Evolutionary conservation across 2,888 invertebrate genomes (phyloP), one percentile per base, ranked within the genome.

Genomic region (Meteorus colon): DNA sequence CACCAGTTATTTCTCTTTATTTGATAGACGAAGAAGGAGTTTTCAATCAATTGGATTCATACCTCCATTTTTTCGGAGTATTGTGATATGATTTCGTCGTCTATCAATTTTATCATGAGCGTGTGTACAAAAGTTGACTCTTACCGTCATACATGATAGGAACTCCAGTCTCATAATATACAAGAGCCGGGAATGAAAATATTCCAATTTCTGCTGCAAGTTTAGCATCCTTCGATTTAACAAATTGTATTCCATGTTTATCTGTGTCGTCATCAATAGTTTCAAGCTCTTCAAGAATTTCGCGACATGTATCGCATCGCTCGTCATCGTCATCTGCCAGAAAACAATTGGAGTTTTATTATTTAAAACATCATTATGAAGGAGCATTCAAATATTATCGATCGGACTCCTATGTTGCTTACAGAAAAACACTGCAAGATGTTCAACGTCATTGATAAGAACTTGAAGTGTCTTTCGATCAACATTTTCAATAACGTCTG

Each of bases 121-220:
- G 34, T 70, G 3, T 24, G 27, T 8, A 41, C 10, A 60, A 62
- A 48, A 31, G 16, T 29, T 72, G 77, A 80, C 73, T 88, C 95
- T 95, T 93, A 97, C 97, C 97, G 91, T 97, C 96, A 90, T 96
- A 97, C 95, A 97, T 96, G 87, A 97, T 96, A 84, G 97, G 97
- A 82, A 96, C 96, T 81, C 96, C 96, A 77, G 96, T 96, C 91
- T 97, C 97, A 88, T 97, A 97, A 90, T 97, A 97, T 71, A 97
- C 96, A 83, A 97, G 91, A 78, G 96, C 96, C 79, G 97, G 97
- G 88, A 97, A 96, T 86, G 96, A 95, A 90, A 96, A 96, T 87
- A 97, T 96, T 81, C 97, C 97, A 85, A 97, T 95, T 90, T 97
- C 96, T 67, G 96, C 95, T 2, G 97, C 97, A 79, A 97, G 90